phyloP scores from a whole-genome alignment of 2,888 invertebrate genomes.

The Abrostola triplasia region DNA sequence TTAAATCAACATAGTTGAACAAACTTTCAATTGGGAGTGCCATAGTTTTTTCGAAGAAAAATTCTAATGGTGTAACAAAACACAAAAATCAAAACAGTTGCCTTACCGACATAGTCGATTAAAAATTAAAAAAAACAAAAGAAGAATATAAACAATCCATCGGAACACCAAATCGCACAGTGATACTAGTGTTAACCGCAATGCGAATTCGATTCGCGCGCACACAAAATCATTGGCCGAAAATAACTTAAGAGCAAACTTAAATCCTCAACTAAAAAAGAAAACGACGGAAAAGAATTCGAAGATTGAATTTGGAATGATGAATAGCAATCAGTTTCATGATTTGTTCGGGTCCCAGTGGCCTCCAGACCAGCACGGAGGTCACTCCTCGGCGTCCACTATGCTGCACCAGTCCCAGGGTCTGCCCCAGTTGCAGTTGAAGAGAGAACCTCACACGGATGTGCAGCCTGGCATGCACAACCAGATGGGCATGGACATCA shows the following conservation, averaged over 20 bases:
- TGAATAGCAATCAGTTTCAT: slow-evolving; percentile 85
- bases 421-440: slow-evolving; percentile 77
- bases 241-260: slow-evolving; percentile 70
- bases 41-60: slow-evolving; percentile 79
- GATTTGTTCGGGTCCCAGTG: slow-evolving; percentile 86
- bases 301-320: slow-evolving; percentile 66
- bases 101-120: slow-evolving; percentile 86
- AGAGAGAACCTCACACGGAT: slow-evolving; percentile 78
- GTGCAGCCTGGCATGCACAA: slow-evolving; percentile 74
- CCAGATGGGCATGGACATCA: slow-evolving; percentile 80
- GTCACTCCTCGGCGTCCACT: slow-evolving; percentile 82
- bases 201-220: slow-evolving; percentile 83
- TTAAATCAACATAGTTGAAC: slow-evolving; percentile 80
- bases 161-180: slow-evolving; percentile 65
- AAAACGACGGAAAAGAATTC: slow-evolving; percentile 50
- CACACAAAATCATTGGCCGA: slow-evolving; percentile 72
- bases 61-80: slow-evolving; percentile 71
- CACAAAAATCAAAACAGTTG: slow-evolving; percentile 66
- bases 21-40: slow-evolving; percentile 71
- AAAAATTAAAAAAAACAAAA: slow-evolving; percentile 47
- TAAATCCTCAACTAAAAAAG: slow-evolving; percentile 39
- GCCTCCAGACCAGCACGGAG: slow-evolving; percentile 86
- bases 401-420: slow-evolving; percentile 79
- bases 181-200: slow-evolving; percentile 76
- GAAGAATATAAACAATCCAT: slow-evolving; percentile 55